Evolutionary conservation across 2,113 vertebrate species (phyloP).

Genomic region (Petrocephalus zakoni): DNA sequence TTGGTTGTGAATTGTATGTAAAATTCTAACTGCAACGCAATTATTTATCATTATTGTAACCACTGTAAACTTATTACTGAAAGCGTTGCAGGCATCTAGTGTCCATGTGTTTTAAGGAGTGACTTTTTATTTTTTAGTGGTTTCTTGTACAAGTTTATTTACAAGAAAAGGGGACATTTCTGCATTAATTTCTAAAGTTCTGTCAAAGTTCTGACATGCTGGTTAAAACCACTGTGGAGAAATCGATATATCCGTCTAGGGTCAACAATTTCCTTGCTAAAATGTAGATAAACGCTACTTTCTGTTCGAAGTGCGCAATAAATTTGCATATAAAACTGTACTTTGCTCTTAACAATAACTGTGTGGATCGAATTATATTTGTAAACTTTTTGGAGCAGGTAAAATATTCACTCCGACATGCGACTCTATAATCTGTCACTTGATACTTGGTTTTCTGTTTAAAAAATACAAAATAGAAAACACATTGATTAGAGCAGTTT

Average conservation of each 20-base stretch:
- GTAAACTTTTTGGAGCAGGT: neutral
- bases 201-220: neutral
- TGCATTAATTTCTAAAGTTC: neutral
- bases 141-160: neutral
- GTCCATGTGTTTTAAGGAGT: neutral
- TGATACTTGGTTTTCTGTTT: neutral
- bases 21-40: neutral
- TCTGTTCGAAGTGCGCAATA: neutral
- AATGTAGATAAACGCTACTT: neutral
- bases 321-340: neutral
- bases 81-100: neutral
- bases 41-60: neutral
- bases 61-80: neutral
- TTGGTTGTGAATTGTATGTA: neutral
- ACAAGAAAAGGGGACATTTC: neutral
- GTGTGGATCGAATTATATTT: neutral
- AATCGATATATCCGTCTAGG: neutral
- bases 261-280: neutral
- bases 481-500: neutral
- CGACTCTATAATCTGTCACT: neutral
- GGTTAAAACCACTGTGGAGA: neutral
- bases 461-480: neutral
- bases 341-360: neutral
- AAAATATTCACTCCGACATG: neutral
- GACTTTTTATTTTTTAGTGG: neutral